These are phyloP conservation scores for Huso huso DNA, from an alignment of 2,797 vertebrate genomes.

Conservation along the genomic window DNA sequence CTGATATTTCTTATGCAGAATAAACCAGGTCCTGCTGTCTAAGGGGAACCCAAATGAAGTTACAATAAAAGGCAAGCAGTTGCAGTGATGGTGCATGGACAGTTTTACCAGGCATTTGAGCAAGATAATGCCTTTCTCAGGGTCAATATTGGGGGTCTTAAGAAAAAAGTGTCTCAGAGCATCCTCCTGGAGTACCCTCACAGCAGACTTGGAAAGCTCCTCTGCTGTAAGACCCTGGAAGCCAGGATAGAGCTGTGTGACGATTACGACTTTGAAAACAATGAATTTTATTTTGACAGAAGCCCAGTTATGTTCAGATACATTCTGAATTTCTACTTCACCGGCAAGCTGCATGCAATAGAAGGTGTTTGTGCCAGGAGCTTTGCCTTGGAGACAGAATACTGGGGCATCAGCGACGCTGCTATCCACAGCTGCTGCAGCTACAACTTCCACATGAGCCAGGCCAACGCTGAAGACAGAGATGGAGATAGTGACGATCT, in stretches of 20 bases:
- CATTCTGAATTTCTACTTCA: constrained; percentile 16
- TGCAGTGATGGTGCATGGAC: constrained; percentile 8
- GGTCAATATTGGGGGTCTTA: constrained; percentile 17
- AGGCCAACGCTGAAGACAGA: neutral
- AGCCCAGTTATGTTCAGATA: constrained; percentile 14
- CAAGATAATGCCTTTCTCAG: neutral
- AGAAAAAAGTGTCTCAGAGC: neutral
- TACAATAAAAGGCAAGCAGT: no score
- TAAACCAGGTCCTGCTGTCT: no score
- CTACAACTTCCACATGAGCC: constrained; percentile 9
- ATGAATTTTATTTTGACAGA: constrained; percentile 20
- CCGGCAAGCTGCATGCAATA: constrained; percentile 14
- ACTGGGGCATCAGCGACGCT: constrained; percentile 15
- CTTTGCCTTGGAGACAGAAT: constrained; percentile 15
- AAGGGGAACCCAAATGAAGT: no score
- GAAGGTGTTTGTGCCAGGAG: constrained; percentile 11
- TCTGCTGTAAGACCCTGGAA: neutral
- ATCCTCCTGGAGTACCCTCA: constrained; percentile 9
- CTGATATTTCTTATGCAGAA: no score
- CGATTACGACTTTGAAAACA: constrained; percentile 7
- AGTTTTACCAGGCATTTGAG: constrained; percentile 7
- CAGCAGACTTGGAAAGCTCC: constrained; percentile 6
- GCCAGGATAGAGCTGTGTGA: constrained; percentile 13
- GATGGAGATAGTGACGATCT: constrained; percentile 12
- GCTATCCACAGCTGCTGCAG: constrained; percentile 14